Conservation (phyloP, 2,113 vertebrate species). For the Pantherophis guttatus region DNA sequence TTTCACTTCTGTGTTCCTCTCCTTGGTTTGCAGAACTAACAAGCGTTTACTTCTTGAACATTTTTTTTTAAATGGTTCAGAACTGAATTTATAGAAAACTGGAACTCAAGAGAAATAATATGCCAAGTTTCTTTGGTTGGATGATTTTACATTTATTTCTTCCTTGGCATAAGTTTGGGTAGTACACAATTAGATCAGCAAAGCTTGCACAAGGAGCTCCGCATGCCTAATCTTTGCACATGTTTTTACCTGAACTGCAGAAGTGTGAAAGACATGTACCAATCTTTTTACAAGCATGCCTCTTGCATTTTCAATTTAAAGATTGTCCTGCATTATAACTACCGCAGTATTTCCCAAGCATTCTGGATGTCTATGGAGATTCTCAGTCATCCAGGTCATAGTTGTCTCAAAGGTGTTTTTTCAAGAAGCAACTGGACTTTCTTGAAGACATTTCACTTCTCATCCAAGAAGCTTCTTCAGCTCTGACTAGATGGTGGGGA, state of each 20-base stretch:
- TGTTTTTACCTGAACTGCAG: background rate
- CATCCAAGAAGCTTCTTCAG: no score
- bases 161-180: background rate
- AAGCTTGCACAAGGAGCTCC: background rate
- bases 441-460: no score
- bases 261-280: background rate
- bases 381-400: no score
- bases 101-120: background rate
- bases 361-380: background rate
- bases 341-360: background rate
- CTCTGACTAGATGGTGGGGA: no score
- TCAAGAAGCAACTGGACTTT: no score
- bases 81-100: background rate
- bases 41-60: background rate
- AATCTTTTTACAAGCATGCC: background rate
- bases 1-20: background rate
- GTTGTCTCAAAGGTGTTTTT: no score
- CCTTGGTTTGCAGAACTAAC: background rate
- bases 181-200: background rate
- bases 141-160: background rate
- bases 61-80: background rate
- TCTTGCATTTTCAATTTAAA: background rate
- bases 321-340: background rate
- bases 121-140: background rate
- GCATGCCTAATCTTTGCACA: background rate